Percentiles rank a stretch among this genome's conserved stretches.
phyloP scores from a whole-genome alignment of 2,797 vertebrate genomes.

The Taenioides sp. region DNA sequence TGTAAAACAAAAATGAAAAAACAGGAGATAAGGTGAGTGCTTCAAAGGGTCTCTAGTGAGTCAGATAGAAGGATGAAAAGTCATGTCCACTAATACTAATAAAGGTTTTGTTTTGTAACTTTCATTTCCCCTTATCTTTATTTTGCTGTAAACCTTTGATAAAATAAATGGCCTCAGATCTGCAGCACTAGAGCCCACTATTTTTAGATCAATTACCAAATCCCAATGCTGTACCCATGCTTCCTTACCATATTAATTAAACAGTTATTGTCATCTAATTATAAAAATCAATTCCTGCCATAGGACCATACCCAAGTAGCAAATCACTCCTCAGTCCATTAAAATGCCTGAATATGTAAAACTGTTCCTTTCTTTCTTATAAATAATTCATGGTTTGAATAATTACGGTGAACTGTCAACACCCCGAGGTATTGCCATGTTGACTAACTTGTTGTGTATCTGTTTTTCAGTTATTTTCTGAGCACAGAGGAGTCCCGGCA shows the following conservation, averaged over 20 bases:
- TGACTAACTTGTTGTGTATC: constrained; percentile 32
- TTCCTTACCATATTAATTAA: background rate
- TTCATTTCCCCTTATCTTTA: constrained; percentile 19
- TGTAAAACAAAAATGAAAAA: too few species aligned
- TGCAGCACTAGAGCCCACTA: constrained; percentile 12
- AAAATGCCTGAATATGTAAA: constrained; percentile 32
- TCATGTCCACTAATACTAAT: too few species aligned
- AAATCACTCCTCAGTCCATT: constrained; percentile 11
- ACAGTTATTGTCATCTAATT: constrained; percentile 9
- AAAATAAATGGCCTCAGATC: constrained; percentile 17
- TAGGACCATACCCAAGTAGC: constrained; percentile 1
- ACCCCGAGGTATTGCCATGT: constrained; percentile 5
- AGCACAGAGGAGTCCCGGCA: constrained; percentile 80
- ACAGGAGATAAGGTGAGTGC: too few species aligned
- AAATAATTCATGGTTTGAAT: constrained; percentile 44
- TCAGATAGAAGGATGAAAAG: too few species aligned
- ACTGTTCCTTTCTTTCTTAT: constrained; percentile 25
- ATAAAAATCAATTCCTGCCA: constrained; percentile 1
- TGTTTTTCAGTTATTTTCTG: constrained; percentile 78
- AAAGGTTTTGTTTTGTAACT: background rate
- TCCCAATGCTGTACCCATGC: constrained; percentile 7
- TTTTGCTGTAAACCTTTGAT: constrained; percentile 26
- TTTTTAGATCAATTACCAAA: constrained; percentile 17
- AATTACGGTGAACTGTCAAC: constrained; percentile 22
- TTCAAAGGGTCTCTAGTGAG: too few species aligned